Conservation (phyloP, 2,888 invertebrate species). For the Rhabditoides inermis region DNA sequence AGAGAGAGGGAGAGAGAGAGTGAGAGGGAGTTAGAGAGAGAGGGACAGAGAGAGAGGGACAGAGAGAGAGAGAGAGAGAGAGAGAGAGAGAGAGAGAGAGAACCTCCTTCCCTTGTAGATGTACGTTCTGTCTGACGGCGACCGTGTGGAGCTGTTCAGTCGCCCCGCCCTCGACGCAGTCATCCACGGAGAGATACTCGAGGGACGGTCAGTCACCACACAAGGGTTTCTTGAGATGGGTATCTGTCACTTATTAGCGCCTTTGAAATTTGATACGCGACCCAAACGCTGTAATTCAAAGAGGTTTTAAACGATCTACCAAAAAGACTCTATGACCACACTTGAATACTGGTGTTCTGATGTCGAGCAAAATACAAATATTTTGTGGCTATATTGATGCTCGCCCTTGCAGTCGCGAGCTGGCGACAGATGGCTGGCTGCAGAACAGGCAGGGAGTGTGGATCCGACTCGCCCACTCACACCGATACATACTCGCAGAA, state of each 20-base stretch:
- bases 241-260: no score
- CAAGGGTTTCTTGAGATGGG: no score
- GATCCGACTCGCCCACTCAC: conserved; percentile 25
- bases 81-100: background rate
- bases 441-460: conserved; percentile 37
- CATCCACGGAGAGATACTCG: conserved; percentile 16
- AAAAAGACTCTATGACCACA: no score
- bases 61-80: background rate
- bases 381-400: no score
- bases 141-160: conserved; percentile 24
- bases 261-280: no score
- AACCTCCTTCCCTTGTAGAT: conserved; percentile 9
- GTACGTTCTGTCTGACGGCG: conserved; percentile 25
- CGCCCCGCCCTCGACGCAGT: conserved; percentile 20
- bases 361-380: no score
- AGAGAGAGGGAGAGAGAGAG: background rate
- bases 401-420: conserved; percentile 21
- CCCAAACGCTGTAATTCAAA: no score
- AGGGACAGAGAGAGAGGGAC: background rate
- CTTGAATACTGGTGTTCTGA: no score
- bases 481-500: conserved; percentile 33
- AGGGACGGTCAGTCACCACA: no score
- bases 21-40: background rate
- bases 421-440: conserved; percentile 36
- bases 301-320: no score